Base-by-base conservation (phyloP, 2,888 invertebrate species). In the Linyphia triangularis region DNA sequence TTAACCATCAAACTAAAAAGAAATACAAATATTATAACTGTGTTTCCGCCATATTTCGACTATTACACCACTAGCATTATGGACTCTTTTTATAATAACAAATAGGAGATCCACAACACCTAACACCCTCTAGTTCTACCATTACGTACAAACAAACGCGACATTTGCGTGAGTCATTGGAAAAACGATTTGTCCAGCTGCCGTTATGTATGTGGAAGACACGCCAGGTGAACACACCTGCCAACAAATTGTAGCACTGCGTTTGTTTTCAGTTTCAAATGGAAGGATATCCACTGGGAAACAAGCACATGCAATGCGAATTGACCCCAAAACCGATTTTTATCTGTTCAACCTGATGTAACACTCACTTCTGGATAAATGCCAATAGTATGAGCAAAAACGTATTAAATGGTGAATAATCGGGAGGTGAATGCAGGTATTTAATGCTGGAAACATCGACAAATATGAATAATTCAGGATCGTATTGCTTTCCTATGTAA, bases 151-250 rank as follows among this genome's bases (percentile, higher is more conserved):
- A 43, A 10, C 30, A 33, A 24, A 40, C 6, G 24, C 13, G 61
- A 43, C 22, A 70, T 70, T 70, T 43, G 59, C 22, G 70, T 85
- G 85, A 78, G 59, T 78, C 78, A 85, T 26, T 63, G 19, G 37
- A 24, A 59, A 24, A 43, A 33, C 19, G 28, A 37, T 59, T 10
- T 85, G 85, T 78, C 85, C 85, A 85, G 85, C 85, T 85, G 85
- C 19, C 67, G 67, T 40, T 51, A 67, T n/a, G 65, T 75, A 40
- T 40, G 9, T 51, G 16, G 84, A 75, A 26, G 75, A 59, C 75
- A 75, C 40, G 83, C 61, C 85, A 85, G 77, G 78, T 85, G 70
- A 77, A 78, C 78, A 43, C 70, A 85, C 77, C 85, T 85, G 85
- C 77, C 33, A 43, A 28, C 63, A 16, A 24, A n/a, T 28, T 24